These are phyloP conservation scores for Littorina saxatilis DNA, from an alignment of 1,140 invertebrate species.

Conservation along the genomic window DNA sequence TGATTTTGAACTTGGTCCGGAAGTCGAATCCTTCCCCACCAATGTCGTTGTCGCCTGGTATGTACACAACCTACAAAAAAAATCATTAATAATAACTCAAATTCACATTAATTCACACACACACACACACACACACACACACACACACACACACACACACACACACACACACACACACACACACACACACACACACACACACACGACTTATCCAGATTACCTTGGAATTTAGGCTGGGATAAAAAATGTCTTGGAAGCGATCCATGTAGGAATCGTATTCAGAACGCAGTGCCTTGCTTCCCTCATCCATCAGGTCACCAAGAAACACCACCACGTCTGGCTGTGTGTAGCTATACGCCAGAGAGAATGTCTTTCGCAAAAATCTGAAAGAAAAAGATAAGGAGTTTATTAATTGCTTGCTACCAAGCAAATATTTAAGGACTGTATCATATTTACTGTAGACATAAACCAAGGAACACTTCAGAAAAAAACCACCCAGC, in stretches of 20 bases:
- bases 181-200: no score
- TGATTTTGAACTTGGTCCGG: slow-evolving; percentile 84
- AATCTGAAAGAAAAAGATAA: slow-evolving; percentile 80
- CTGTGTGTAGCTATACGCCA: slow-evolving; percentile 83
- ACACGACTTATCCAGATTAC: slow-evolving; percentile 48
- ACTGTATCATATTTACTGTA: neutral
- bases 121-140: no score
- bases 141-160: no score
- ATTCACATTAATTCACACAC: no score
- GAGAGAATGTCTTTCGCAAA: slow-evolving; percentile 85
- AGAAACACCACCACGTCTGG: slow-evolving; percentile 93
- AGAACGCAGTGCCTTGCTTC: slow-evolving; percentile 83
- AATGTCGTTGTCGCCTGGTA: slow-evolving; percentile 97
- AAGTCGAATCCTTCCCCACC: slow-evolving; percentile 89
- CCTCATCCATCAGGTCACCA: slow-evolving; percentile 95
- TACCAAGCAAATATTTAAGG: neutral
- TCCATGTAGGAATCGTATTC: slow-evolving; percentile 78
- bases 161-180: no score
- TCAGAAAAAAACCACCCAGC: neutral
- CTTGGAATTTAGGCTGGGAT: slow-evolving; percentile 53
- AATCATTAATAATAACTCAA: no score
- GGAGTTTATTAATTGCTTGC: neutral
- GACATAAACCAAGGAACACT: neutral
- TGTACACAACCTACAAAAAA: slow-evolving; percentile 85
- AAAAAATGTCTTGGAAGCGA: slow-evolving; percentile 71